Conservation (phyloP, 2,113 vertebrate genomes). For the Ophthalmolycus amberensis region DNA sequence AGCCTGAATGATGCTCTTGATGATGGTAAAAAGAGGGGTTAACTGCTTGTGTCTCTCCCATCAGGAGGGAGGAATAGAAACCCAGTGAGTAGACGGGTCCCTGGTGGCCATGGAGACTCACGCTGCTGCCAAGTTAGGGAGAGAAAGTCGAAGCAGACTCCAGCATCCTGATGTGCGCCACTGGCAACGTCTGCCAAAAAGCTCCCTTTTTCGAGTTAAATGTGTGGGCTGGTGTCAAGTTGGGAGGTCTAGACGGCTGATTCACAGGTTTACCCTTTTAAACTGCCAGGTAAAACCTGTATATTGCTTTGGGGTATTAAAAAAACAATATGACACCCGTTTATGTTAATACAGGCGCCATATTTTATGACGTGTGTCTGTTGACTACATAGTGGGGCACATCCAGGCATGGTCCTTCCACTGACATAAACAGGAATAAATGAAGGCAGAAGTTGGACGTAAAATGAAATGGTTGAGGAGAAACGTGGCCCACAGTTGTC, state of each 20-base stretch:
- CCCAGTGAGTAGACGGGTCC: constrained; percentile 51
- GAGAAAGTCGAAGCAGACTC: constrained; percentile 41
- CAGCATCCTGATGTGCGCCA: constrained; percentile 33
- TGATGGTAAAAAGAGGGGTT: constrained; percentile 34
- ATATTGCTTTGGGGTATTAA: background rate
- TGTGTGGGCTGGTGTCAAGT: constrained; percentile 50
- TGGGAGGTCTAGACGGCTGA: constrained; percentile 11
- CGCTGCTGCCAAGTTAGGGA: constrained; percentile 51
- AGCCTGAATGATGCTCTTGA: constrained; percentile 2
- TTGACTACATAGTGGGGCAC: too few species aligned
- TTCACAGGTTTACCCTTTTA: constrained; percentile 2
- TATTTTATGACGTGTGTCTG: background rate
- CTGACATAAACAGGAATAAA: constrained; percentile 19
- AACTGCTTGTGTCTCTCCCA: constrained; percentile 25
- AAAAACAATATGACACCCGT: background rate
- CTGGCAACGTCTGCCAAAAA: constrained; percentile 56
- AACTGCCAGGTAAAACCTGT: background rate
- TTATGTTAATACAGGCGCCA: background rate
- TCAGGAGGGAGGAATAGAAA: constrained; percentile 42
- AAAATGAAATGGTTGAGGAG: constrained; percentile 10
- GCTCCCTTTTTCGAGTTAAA: constrained; percentile 25
- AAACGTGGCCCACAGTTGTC: constrained; percentile 15
- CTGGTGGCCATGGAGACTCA: constrained; percentile 38
- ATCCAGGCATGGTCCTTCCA: background rate
- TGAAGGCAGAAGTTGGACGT: background rate